A percentile compares a stretch with the other conserved stretches of the same genome.
phyloP scores from a whole-genome alignment of 1,140 invertebrate genomes.

The Saccostrea echinata region DNA sequence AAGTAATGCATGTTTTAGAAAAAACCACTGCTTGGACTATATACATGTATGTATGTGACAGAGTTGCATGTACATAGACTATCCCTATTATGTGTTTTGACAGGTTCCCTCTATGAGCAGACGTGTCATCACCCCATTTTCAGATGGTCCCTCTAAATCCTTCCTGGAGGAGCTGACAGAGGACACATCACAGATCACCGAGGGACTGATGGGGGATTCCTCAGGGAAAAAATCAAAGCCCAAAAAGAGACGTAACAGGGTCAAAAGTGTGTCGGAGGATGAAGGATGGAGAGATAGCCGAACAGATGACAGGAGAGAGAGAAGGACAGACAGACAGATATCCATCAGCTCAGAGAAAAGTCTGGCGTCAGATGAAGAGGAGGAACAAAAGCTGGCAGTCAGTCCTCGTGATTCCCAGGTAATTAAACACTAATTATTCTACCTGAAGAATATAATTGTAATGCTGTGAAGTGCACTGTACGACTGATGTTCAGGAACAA shows the following conservation, averaged over 20 bases:
- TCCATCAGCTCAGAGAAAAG: conserved; percentile 70
- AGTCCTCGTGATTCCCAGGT: conserved; percentile 43
- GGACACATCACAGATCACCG: conserved; percentile 79
- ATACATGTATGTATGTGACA: background rate
- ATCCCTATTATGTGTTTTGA: conserved; percentile 10
- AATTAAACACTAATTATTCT: background rate
- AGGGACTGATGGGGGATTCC: conserved; percentile 24
- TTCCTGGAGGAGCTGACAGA: conserved; percentile 81
- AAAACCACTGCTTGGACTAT: no score
- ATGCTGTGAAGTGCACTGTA: no score
- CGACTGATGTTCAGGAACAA: no score
- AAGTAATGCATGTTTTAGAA: background rate
- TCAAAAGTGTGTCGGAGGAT: conserved; percentile 68
- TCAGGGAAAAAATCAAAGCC: conserved; percentile 63
- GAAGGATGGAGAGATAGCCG: conserved; percentile 51
- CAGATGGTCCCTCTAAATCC: conserved; percentile 82
- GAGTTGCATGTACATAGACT: background rate
- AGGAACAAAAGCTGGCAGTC: conserved; percentile 2
- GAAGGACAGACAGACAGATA: conserved; percentile 60
- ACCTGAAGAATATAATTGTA: no score
- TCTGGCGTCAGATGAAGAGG: conserved; percentile 64
- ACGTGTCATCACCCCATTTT: conserved; percentile 85
- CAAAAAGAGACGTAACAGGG: conserved; percentile 65
- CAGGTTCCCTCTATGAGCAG: conserved; percentile 80
- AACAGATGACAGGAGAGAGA: conserved; percentile 43